phyloP scores from a whole-genome alignment of 2,888 invertebrate genomes.

The Macaria notata region DNA sequence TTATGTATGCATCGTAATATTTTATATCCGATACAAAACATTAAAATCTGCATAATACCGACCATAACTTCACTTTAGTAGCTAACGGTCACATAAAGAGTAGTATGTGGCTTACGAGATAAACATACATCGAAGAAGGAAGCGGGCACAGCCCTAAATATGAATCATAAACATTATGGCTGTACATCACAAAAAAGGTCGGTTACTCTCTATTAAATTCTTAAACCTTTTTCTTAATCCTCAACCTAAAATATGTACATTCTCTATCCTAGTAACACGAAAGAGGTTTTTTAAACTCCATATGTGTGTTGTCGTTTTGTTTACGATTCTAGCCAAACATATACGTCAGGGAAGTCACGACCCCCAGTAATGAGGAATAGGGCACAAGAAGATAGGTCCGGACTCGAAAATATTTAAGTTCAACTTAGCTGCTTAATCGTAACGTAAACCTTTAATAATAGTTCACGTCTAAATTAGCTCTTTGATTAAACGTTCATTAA shows the following conservation, averaged over 20 bases:
- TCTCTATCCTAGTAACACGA: too few species aligned
- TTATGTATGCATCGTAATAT: slow-evolving; percentile 19
- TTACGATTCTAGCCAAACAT: too few species aligned
- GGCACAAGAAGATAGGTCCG: too few species aligned
- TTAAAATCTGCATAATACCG: slow-evolving; percentile 55
- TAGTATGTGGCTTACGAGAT: slow-evolving; percentile 62
- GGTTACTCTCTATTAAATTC: slow-evolving; percentile 34
- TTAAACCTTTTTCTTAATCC: slow-evolving; percentile 15
- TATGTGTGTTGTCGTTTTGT: slow-evolving; percentile 3
- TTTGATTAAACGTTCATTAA: slow-evolving; percentile 50
- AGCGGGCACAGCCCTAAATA: slow-evolving; percentile 42
- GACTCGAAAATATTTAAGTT: too few species aligned
- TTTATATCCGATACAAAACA: slow-evolving; percentile 39
- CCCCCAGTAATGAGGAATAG: too few species aligned
- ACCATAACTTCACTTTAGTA: slow-evolving; percentile 55
- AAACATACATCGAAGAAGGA: slow-evolving; percentile 46
- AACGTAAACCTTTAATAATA: slow-evolving; percentile 28
- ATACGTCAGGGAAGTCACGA: too few species aligned
- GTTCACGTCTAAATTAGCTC: slow-evolving; percentile 40
- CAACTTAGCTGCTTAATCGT: too few species aligned
- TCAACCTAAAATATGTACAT: too few species aligned
- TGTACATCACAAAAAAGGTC: slow-evolving; percentile 39
- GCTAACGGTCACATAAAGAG: slow-evolving; percentile 57
- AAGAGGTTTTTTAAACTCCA: too few species aligned
- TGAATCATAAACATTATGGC: slow-evolving; percentile 58